phyloP scores from a whole-genome alignment of 2,113 vertebrate genomes.

The Elephas maximus region DNA sequence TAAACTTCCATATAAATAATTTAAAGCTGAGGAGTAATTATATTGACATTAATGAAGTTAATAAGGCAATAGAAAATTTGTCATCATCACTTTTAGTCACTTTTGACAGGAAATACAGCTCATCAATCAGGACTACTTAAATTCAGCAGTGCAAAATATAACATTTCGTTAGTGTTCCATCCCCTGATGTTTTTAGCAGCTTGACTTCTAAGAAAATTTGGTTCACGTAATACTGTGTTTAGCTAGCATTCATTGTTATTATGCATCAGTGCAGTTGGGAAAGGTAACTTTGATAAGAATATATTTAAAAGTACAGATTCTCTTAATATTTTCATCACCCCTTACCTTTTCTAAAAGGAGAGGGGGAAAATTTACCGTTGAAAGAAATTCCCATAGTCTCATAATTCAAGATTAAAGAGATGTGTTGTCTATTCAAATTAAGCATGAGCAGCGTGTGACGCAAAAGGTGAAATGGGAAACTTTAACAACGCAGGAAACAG shows the following conservation, averaged over 20 bases:
- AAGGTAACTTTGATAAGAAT: neutral
- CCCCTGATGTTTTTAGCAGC: neutral
- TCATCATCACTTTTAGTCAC: neutral
- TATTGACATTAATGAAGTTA: neutral
- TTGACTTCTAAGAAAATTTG: constrained; percentile 38
- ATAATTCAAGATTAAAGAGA: neutral
- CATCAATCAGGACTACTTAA: neutral
- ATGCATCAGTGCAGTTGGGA: neutral
- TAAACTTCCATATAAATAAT: neutral
- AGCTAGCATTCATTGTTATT: neutral
- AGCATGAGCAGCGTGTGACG: neutral
- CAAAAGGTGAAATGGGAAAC: constrained; percentile 3
- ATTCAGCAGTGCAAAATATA: neutral
- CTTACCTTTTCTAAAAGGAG: constrained; percentile 39
- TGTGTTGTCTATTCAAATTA: neutral
- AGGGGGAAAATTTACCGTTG: neutral
- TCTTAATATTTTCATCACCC: constrained; percentile 13
- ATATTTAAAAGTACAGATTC: neutral
- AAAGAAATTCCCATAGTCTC: neutral
- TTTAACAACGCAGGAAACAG: neutral
- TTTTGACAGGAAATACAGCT: neutral
- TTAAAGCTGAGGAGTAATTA: neutral
- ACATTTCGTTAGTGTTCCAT: neutral
- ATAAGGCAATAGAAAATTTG: neutral
- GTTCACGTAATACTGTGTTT: neutral